Evolutionary conservation across 1,140 invertebrate species (phyloP), one percentile per base, ranked within the genome.

Genomic region (Plutomurus gul): DNA sequence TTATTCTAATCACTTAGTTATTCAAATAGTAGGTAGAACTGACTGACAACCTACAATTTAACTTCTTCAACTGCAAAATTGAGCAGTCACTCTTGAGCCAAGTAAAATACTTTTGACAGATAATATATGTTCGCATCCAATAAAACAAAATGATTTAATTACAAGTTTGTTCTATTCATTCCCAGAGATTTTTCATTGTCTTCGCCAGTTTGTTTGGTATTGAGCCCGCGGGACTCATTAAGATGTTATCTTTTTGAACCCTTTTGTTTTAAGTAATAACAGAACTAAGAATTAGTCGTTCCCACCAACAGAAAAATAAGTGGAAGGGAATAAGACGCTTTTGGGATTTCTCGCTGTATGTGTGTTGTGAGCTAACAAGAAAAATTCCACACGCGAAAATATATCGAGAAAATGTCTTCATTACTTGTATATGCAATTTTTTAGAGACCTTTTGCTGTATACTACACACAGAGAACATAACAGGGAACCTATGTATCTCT

Each of bases 161-260:
- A 65, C 56, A 65, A 65, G 25, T 25, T 65, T 33, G 13, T 25
- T n/a, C n/a, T n/a, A 36, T 30, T 65, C 56, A 65, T 65, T 65
- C 56, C 27, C 25, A 65, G 56, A 65, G 56, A 65, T 65, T 65
- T 65, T 65, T 65, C 56, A 65, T 65, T 65, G 56, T 33, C 56
- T 65, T 65, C 47, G 20, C 25, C 25, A 13, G 39, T 43, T 43
- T 43, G 39, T 43, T 43, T 43, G n/a, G 39, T 27, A 33, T 36
- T 60, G 51, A 33, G 56, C 56, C 56, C 56, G 56, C 36, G 56
- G 56, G 56, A 65, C 56, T 65, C 56, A 65, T 65, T 65, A 65
- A 65, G 56, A 65, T 65, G 56, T 65, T 65, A 65, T 65, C 56
- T 65, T 65, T 65, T 36, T 33, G n/a, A 60, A 65, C 56, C 56